phyloP scores from a whole-genome alignment of 1,140 invertebrate species.

The Pemphigus obesinymphae region DNA sequence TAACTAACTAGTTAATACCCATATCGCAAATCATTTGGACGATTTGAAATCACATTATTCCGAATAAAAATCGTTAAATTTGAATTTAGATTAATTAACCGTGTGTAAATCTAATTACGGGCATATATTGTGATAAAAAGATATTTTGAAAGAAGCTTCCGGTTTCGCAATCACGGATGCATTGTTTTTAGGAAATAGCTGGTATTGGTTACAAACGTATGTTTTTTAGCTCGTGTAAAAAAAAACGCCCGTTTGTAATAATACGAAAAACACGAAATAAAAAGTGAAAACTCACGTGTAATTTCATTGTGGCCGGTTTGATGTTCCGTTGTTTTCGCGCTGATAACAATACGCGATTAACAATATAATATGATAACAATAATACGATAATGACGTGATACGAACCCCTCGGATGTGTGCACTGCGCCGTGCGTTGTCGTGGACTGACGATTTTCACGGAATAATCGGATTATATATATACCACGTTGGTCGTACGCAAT shows the following conservation, averaged over 20 bases:
- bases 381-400: background rate
- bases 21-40: no score
- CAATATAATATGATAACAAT: background rate
- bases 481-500: background rate
- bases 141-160: no score
- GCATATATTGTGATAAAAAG: no score
- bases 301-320: background rate
- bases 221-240: background rate
- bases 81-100: no score
- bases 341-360: background rate
- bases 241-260: background rate
- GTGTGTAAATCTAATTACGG: no score
- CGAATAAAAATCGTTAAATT: no score
- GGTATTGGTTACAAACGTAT: no score
- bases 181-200: no score
- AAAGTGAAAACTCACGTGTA: background rate
- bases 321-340: background rate
- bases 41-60: no score
- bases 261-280: no score
- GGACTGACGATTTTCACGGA: slow-evolving; percentile 26
- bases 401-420: background rate
- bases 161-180: no score
- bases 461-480: background rate
- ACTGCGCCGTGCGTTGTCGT: background rate
- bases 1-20: no score